phyloP scores from a whole-genome alignment of 2,113 vertebrate species.

The Progne subis region DNA sequence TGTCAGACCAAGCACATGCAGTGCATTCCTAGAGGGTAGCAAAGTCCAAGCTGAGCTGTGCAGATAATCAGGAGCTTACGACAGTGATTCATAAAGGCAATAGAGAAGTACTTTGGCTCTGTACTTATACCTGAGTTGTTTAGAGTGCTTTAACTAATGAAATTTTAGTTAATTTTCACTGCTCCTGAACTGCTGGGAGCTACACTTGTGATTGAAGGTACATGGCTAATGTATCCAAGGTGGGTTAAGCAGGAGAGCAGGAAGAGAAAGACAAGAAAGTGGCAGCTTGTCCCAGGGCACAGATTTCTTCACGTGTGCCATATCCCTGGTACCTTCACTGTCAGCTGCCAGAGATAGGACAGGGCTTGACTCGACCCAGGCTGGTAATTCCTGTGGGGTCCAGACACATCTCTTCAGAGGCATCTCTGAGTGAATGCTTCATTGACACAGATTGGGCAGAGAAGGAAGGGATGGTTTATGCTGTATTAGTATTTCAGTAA shows the following conservation, averaged over 20 bases:
- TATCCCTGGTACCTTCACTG: fast-evolving
- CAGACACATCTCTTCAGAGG: not conserved
- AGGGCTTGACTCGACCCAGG: not conserved
- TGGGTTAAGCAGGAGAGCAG: not conserved
- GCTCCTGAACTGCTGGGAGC: not conserved
- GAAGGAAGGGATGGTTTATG: not conserved
- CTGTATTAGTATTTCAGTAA: not conserved
- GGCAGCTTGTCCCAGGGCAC: not conserved
- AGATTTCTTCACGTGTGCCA: not conserved
- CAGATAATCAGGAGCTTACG: not conserved
- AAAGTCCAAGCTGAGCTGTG: not conserved
- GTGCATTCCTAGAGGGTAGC: not conserved
- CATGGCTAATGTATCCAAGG: not conserved
- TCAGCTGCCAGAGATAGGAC: not conserved
- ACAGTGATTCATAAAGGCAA: not conserved
- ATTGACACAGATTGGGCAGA: not conserved
- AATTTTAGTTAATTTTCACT: not conserved
- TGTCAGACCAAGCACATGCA: not conserved
- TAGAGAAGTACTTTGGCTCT: not conserved
- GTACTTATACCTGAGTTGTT: not conserved
- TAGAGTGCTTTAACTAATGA: not conserved
- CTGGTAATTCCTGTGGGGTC: not conserved
- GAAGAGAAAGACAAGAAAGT: not conserved
- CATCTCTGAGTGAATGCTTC: not conserved
- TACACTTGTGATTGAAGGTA: not conserved